Percentiles rank a stretch among this genome's conserved stretches.
phyloP scores from a whole-genome alignment of 2,113 vertebrate genomes.

The Furnarius figulus region DNA sequence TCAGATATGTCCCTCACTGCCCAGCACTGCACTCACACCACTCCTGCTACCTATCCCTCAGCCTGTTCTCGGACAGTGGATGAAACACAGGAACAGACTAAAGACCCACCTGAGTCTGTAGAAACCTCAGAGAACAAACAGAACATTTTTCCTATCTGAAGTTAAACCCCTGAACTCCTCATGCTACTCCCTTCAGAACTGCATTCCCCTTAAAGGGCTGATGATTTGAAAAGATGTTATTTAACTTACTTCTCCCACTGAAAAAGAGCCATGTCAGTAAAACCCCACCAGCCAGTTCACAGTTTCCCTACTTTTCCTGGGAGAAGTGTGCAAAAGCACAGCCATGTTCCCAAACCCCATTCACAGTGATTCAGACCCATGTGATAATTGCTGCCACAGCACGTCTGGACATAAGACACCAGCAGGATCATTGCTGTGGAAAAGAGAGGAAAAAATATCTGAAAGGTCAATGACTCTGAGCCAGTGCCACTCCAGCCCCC shows the following conservation, averaged over 20 bases:
- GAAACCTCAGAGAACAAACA: not conserved
- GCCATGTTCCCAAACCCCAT: slow-evolving; percentile 21
- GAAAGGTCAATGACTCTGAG: not conserved
- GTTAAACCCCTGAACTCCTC: not conserved
- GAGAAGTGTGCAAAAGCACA: slow-evolving; percentile 19
- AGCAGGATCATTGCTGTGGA: slow-evolving; percentile 15
- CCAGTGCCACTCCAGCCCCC: not conserved
- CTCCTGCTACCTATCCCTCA: not conserved
- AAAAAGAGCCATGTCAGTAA: not conserved
- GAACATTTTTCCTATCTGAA: slow-evolving; percentile 4
- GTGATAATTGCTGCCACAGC: slow-evolving; percentile 28
- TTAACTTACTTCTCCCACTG: not conserved
- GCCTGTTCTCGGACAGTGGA: not conserved
- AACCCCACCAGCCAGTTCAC: slow-evolving; percentile 5
- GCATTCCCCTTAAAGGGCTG: not conserved
- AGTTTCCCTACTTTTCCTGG: not conserved
- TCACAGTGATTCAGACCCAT: not conserved
- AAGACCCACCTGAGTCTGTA: not conserved
- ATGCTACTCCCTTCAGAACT: not conserved
- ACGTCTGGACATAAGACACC: not conserved
- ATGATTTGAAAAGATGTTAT: not conserved
- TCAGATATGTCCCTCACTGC: not conserved
- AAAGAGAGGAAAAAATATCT: not conserved
- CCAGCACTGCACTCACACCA: not conserved
- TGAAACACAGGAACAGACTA: not conserved